Conservation (phyloP, 2,888 invertebrate species). For the Drosophila nr. perissopoda region DNA sequence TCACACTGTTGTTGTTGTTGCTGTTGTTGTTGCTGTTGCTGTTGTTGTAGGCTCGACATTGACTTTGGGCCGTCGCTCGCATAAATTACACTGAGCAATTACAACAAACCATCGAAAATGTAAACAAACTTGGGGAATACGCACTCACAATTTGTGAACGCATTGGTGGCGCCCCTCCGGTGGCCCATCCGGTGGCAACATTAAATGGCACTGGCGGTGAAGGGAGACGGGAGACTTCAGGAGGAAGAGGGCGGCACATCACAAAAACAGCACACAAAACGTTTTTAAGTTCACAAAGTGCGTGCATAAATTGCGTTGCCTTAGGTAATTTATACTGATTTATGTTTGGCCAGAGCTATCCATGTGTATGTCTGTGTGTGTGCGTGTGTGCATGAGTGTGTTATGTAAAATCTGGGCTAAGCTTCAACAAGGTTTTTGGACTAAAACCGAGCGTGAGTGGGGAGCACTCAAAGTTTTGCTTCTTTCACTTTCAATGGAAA, state of each 20-base stretch:
- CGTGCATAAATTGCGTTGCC: slow-evolving; percentile 52
- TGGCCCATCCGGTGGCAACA: slow-evolving; percentile 1
- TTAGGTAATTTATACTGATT: slow-evolving; percentile 56
- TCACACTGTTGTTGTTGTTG: slow-evolving; percentile 23
- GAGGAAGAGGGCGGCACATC: slow-evolving; percentile 1
- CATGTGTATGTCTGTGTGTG: neutral
- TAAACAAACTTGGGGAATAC: slow-evolving; percentile 61
- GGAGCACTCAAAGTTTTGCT: neutral
- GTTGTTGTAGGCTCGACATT: slow-evolving; percentile 56
- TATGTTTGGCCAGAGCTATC: slow-evolving; percentile 13
- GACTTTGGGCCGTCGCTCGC: slow-evolving; percentile 73
- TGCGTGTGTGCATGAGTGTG: neutral
- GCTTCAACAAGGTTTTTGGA: neutral
- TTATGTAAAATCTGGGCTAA: slow-evolving; percentile 4
- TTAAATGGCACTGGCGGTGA: neutral
- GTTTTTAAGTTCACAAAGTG: slow-evolving; percentile 67
- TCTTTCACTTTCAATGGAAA: neutral
- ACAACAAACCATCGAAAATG: slow-evolving; percentile 56
- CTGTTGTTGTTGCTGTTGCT: neutral
- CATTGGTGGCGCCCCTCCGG: slow-evolving; percentile 26
- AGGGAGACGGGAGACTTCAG: too few species aligned
- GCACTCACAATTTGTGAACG: slow-evolving; percentile 48
- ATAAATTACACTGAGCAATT: slow-evolving; percentile 75
- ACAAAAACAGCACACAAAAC: slow-evolving; percentile 43
- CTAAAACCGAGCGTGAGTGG: neutral